These are phyloP conservation scores for Chloropsis cyanopogon DNA, from an alignment of 2,113 vertebrate species.

Conservation along the genomic window DNA sequence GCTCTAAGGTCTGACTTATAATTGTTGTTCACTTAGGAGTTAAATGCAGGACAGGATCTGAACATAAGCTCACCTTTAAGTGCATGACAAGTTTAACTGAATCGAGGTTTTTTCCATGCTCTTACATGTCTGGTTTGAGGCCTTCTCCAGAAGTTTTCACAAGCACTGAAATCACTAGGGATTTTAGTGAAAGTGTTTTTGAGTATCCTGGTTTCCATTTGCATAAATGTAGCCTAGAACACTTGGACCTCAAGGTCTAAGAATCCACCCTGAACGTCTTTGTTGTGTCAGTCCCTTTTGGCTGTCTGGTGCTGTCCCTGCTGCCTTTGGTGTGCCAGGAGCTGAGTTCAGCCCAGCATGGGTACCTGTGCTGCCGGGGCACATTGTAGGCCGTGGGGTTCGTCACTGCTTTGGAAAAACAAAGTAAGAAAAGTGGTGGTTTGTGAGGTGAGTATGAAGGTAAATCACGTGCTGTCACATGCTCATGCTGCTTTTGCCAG, in stretches of 20 bases:
- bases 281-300: background rate
- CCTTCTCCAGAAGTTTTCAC: background rate
- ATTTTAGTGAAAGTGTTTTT: background rate
- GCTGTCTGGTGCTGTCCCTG: background rate
- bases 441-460: background rate
- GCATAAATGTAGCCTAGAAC: background rate
- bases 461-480: background rate
- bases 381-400: fast-evolving
- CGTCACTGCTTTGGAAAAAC: background rate
- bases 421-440: background rate
- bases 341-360: fast-evolving
- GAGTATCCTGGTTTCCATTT: background rate
- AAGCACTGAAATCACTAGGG: background rate
- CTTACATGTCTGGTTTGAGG: background rate
- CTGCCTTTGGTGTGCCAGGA: background rate
- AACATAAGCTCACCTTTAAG: background rate
- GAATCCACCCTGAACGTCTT: background rate
- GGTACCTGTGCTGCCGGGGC: background rate
- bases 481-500: background rate
- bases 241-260: background rate
- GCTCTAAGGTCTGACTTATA: background rate
- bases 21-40: background rate
- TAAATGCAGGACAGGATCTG: background rate
- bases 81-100: background rate
- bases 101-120: background rate